phyloP scores from a whole-genome alignment of 2,113 vertebrate genomes.

The Hippoglossus stenolepis region DNA sequence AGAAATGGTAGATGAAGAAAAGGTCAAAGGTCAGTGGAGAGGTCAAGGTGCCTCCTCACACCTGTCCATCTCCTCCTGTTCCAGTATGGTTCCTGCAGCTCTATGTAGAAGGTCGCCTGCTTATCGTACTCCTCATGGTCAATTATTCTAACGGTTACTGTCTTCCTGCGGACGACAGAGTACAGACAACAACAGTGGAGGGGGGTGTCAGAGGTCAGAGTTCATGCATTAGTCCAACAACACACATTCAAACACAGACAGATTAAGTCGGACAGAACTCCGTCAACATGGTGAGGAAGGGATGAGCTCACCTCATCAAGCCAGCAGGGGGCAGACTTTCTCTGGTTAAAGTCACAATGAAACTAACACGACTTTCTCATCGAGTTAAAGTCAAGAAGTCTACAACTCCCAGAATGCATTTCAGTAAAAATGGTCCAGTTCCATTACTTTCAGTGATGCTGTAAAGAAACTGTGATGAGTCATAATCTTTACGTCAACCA shows the following conservation, averaged over 20 bases:
- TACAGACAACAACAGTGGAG: slow-evolving; percentile 58
- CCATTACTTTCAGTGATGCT: too few relatives aligned
- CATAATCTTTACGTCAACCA: too few relatives aligned
- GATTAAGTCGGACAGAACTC: background rate
- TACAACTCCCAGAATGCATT: background rate
- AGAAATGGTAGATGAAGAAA: slow-evolving; percentile 7
- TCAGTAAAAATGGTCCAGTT: background rate
- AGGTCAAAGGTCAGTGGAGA: slow-evolving; percentile 74
- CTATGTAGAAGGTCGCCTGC: slow-evolving; percentile 94
- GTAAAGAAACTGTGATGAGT: background rate
- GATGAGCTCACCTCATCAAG: too few relatives aligned
- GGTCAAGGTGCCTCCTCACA: slow-evolving; percentile 82
- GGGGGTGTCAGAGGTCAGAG: slow-evolving; percentile 17
- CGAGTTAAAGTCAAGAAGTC: background rate
- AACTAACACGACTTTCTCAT: too few relatives aligned
- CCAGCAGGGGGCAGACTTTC: too few relatives aligned
- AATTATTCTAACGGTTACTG: slow-evolving; percentile 91
- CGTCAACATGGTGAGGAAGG: too few relatives aligned
- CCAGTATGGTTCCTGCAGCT: slow-evolving; percentile 94
- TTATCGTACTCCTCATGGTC: slow-evolving; percentile 97
- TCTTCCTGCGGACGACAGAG: slow-evolving; percentile 93
- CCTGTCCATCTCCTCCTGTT: slow-evolving; percentile 93
- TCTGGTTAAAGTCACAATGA: slow-evolving; percentile 9
- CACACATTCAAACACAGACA: slow-evolving; percentile 45
- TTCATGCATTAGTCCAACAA: slow-evolving; percentile 74